Evolutionary conservation across 2,888 invertebrate genomes (phyloP).

Genomic region (Euclidia mi): DNA sequence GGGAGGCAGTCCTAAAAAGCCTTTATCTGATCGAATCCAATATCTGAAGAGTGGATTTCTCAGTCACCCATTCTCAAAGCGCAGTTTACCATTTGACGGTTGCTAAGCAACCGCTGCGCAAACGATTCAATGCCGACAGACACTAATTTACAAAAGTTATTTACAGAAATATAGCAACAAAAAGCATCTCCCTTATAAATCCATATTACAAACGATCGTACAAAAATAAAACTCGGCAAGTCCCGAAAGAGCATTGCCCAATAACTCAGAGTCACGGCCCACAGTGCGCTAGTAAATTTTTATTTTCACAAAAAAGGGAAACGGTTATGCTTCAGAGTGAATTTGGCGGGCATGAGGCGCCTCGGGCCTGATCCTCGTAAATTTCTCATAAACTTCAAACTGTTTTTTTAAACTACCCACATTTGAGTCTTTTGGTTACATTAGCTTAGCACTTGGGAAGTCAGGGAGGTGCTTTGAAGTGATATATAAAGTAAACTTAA

Average conservation of each 20-base stretch:
- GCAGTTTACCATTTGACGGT: too few species aligned
- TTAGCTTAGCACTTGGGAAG: too few species aligned
- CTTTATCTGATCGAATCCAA: too few species aligned
- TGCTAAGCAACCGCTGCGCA: too few species aligned
- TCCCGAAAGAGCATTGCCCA: conserved; percentile 54
- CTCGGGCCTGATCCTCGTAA: conserved; percentile 59
- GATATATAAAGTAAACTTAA: too few species aligned
- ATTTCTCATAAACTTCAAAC: conserved; percentile 56
- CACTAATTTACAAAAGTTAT: neutral
- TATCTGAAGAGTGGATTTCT: too few species aligned
- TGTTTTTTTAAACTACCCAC: conserved; percentile 19
- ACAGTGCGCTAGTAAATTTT: conserved; percentile 81
- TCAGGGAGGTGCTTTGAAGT: too few species aligned
- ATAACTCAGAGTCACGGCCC: conserved; percentile 74
- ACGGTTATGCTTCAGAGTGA: conserved; percentile 81
- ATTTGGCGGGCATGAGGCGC: conserved; percentile 70
- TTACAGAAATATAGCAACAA: conserved; percentile 31
- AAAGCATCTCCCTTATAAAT: conserved; percentile 63
- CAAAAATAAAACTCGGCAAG: conserved; percentile 64
- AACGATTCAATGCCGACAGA: neutral
- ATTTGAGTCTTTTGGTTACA: neutral
- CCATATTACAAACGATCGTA: conserved; percentile 65
- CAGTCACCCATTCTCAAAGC: too few species aligned
- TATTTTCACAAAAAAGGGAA: conserved; percentile 76
- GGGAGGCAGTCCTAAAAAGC: too few species aligned